A percentile compares a stretch with the other conserved stretches of the same genome.
Conservation (phyloP, 92 coral and sea anemone genomes). For the Umimayanthus chanpuru region DNA sequence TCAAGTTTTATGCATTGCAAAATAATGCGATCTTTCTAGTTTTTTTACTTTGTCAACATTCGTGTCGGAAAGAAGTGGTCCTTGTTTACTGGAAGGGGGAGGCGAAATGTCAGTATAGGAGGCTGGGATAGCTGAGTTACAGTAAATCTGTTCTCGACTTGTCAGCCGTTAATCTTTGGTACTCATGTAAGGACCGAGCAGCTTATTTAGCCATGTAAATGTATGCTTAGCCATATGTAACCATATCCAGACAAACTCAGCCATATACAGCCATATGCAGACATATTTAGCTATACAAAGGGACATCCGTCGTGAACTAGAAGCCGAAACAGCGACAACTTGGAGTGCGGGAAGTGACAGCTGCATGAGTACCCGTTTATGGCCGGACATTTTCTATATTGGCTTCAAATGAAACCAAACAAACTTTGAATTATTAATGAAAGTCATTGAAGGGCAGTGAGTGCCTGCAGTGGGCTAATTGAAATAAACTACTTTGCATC, state of each 20-base stretch:
- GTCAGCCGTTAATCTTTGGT: too few species aligned
- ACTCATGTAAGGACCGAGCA: too few species aligned
- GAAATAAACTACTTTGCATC: not conserved
- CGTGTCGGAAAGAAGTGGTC: too few species aligned
- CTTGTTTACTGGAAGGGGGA: too few species aligned
- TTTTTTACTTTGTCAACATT: too few species aligned
- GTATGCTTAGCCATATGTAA: not conserved
- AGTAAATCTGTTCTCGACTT: too few species aligned
- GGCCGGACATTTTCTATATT: slow-evolving; percentile 6
- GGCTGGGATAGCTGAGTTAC: too few species aligned
- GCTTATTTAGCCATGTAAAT: not conserved
- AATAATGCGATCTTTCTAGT: too few species aligned
- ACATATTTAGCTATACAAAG: not conserved
- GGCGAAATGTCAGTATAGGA: too few species aligned
- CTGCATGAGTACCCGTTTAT: not conserved
- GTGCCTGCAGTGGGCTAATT: slow-evolving; percentile 24
- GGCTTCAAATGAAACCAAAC: slow-evolving; percentile 11
- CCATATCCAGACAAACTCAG: not conserved
- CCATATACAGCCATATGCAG: not conserved
- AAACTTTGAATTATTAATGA: slow-evolving; percentile 10
- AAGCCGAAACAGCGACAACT: not conserved
- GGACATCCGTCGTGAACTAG: not conserved
- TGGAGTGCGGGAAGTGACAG: not conserved
- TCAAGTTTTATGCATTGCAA: too few species aligned
- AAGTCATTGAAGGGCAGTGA: slow-evolving; percentile 12